These are phyloP conservation scores for Drosophila macrospina DNA, from an alignment of 2,888 invertebrate genomes.

Conservation along the genomic window DNA sequence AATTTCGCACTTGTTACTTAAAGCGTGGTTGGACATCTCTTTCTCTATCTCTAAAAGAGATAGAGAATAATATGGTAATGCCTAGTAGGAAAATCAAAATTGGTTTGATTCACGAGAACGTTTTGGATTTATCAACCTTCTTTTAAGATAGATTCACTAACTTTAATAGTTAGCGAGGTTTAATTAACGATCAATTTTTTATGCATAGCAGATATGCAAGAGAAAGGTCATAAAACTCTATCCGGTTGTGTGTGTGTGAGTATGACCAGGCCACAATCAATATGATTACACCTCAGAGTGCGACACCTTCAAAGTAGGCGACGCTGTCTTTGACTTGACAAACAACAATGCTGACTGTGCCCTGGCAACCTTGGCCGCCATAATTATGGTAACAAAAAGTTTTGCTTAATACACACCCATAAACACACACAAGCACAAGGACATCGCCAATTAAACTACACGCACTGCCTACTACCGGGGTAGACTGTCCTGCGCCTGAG, in stretches of 20 bases:
- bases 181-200: background rate
- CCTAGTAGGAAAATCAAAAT: too few relatives aligned
- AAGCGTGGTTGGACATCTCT: too few relatives aligned
- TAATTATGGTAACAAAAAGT: conserved; percentile 80
- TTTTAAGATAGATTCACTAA: too few relatives aligned
- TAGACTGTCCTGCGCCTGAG: conserved; percentile 35
- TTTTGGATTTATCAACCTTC: too few relatives aligned
- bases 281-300: conserved; percentile 51
- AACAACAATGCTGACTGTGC: conserved; percentile 50
- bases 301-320: conserved; percentile 45
- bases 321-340: conserved; percentile 43
- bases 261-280: conserved; percentile 34
- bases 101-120: too few relatives aligned
- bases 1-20: too few relatives aligned
- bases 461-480: conserved; percentile 57
- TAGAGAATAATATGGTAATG: too few relatives aligned
- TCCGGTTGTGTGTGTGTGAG: background rate
- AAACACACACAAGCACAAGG: conserved; percentile 41
- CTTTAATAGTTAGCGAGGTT: background rate
- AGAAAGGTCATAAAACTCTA: background rate
- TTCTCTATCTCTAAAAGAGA: too few relatives aligned
- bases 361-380: conserved; percentile 74
- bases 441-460: conserved; percentile 76
- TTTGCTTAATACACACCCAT: conserved; percentile 70
- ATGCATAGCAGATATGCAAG: background rate